Evolutionary conservation across 1,140 invertebrate species (phyloP).

Genomic region (Macrobrachium rosenbergii): DNA sequence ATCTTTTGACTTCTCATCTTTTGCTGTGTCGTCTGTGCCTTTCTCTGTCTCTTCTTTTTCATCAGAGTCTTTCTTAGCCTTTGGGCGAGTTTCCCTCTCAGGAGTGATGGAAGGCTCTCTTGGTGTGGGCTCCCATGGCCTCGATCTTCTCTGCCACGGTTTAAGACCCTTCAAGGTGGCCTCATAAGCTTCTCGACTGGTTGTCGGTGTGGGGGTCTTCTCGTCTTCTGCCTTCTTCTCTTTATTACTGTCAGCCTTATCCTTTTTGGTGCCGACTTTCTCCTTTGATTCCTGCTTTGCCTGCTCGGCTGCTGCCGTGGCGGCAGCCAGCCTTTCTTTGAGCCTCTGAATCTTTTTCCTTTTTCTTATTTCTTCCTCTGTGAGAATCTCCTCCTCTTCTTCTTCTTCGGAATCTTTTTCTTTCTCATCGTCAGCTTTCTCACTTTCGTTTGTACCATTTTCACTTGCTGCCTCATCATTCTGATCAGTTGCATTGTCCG

Average conservation of each 20-base stretch:
- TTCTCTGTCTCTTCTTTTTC: background rate
- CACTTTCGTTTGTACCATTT: slow-evolving; percentile 4
- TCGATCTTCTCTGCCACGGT: slow-evolving; percentile 4
- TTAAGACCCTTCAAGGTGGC: too few relatives aligned
- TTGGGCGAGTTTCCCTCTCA: slow-evolving; percentile 8
- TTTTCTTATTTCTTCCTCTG: slow-evolving; percentile 27
- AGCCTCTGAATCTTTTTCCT: slow-evolving; percentile 26
- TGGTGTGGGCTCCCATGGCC: background rate
- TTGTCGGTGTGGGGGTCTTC: background rate
- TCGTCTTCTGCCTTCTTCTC: slow-evolving; percentile 8
- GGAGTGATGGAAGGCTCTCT: slow-evolving; percentile 35
- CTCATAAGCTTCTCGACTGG: too few relatives aligned
- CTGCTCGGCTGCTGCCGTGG: slow-evolving; percentile 13
- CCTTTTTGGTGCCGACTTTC: background rate
- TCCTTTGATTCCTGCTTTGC: slow-evolving; percentile 1
- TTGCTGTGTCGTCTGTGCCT: background rate
- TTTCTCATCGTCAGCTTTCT: slow-evolving; percentile 19
- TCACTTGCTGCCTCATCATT: slow-evolving; percentile 1
- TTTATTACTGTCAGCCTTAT: slow-evolving; percentile 24
- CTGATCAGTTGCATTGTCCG: slow-evolving; percentile 5
- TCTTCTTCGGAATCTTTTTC: slow-evolving; percentile 36
- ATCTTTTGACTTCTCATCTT: background rate
- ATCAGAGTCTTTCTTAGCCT: slow-evolving; percentile 23
- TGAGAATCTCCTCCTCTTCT: slow-evolving; percentile 9
- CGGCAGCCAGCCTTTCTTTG: slow-evolving; percentile 36